A percentile compares a stretch with the other conserved stretches of the same genome.
Evolutionary conservation across 2,113 vertebrate species (phyloP).

Genomic region (Tragelaphus imberbis): DNA sequence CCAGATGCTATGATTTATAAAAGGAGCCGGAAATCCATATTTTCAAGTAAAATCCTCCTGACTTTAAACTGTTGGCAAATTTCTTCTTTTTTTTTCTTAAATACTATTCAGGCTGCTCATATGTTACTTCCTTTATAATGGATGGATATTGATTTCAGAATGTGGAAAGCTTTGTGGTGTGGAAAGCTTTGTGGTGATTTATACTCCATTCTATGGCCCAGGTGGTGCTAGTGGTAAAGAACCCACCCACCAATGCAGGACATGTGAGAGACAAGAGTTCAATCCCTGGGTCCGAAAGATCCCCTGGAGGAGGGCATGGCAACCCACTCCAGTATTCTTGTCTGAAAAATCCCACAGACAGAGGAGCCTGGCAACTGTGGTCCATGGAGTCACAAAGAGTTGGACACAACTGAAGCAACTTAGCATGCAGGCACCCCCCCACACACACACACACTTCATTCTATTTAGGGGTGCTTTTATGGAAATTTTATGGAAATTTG

Average conservation of each 20-base stretch:
- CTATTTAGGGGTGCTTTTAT: background rate
- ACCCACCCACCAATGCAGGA: background rate
- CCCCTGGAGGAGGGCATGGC: background rate
- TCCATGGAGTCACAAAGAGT: background rate
- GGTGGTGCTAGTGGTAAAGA: background rate
- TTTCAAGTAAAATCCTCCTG: slow-evolving; percentile 52
- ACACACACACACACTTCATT: background rate
- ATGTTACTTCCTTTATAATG: background rate
- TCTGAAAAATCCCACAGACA: background rate
- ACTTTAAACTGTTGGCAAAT: slow-evolving; percentile 57
- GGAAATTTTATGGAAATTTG: background rate
- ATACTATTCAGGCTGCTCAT: slow-evolving; percentile 42
- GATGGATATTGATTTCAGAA: background rate
- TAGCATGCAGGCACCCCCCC: background rate
- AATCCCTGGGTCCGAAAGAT: background rate
- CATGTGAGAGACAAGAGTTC: fast-evolving
- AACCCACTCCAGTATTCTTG: background rate
- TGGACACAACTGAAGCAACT: background rate
- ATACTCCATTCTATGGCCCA: background rate
- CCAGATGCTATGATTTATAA: slow-evolving; percentile 51
- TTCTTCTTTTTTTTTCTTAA: slow-evolving; percentile 22
- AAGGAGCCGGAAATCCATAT: slow-evolving; percentile 42
- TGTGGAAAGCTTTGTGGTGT: background rate
- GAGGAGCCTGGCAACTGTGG: background rate
- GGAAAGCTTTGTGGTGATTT: background rate